Evolutionary conservation across 1,140 invertebrate genomes (phyloP).

Genomic region (Hydropsyche tenuis): DNA sequence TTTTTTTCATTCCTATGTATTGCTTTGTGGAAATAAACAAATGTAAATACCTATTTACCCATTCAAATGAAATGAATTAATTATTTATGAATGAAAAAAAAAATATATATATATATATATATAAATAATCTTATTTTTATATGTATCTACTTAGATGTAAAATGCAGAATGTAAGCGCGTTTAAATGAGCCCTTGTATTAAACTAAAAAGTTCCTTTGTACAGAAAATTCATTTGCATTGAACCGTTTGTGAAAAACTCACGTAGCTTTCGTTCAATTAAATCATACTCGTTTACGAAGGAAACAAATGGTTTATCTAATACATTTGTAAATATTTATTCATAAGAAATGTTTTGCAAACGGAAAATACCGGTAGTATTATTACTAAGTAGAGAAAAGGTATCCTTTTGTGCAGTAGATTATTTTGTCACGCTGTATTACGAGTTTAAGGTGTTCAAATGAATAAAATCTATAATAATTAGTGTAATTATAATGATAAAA

Average conservation of each 20-base stretch:
- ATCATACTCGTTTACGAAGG: too few species aligned
- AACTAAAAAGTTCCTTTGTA: conserved; percentile 19
- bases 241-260: conserved; percentile 15
- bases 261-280: conserved; percentile 8
- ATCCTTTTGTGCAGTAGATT: too few species aligned
- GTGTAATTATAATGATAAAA: too few species aligned
- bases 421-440: too few species aligned
- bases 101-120: conserved; percentile 36
- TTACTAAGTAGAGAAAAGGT: too few species aligned
- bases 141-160: conserved; percentile 34
- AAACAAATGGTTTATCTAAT: background rate
- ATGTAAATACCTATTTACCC: background rate
- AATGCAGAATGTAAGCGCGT: conserved; percentile 13
- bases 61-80: background rate
- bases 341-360: background rate
- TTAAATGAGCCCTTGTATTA: conserved; percentile 24
- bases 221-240: conserved; percentile 20
- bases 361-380: background rate
- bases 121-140: conserved; percentile 37
- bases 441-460: too few species aligned
- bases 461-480: too few species aligned
- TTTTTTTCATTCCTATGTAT: conserved; percentile 1
- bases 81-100: conserved; percentile 9
- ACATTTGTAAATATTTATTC: conserved; percentile 23
- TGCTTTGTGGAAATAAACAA: background rate